Evolutionary conservation across 2,113 vertebrate genomes (phyloP).

Genomic region (Dipodomys ordii): DNA sequence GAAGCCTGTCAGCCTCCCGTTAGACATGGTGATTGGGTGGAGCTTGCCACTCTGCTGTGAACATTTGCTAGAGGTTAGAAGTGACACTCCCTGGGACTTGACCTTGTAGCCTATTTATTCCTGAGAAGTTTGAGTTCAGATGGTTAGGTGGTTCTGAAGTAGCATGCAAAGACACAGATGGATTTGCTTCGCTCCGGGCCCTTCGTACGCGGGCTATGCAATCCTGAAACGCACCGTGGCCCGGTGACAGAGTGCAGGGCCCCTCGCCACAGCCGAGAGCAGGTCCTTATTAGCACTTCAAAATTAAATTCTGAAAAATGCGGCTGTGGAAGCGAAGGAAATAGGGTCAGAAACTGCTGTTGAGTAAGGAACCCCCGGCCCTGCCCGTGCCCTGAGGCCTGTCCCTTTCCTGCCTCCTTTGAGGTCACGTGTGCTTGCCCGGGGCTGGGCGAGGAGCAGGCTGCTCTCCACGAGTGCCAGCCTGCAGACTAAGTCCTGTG

Average conservation of each 20-base stretch:
- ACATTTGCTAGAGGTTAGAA: slow-evolving; percentile 62
- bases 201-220: slow-evolving; percentile 9
- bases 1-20: slow-evolving; percentile 68
- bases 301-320: slow-evolving; percentile 45
- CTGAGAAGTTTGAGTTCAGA: slow-evolving; percentile 7
- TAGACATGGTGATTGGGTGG: slow-evolving; percentile 60
- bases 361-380: neutral
- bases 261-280: neutral
- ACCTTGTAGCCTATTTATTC: neutral
- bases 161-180: neutral
- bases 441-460: neutral
- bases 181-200: slow-evolving; percentile 57
- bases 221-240: slow-evolving; percentile 3
- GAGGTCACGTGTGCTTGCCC: neutral
- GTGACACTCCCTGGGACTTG: slow-evolving; percentile 13
- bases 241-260: neutral
- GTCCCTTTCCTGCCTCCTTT: neutral
- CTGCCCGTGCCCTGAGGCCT: neutral
- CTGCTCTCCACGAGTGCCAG: neutral
- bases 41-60: slow-evolving; percentile 56
- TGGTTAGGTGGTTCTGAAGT: slow-evolving; percentile 18
- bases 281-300: neutral
- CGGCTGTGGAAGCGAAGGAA: neutral
- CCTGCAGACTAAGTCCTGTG: neutral
- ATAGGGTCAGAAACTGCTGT: neutral